These are phyloP conservation scores for Eulemur macaco DNA, from an alignment of 2,113 vertebrate genomes.

Conservation along the genomic window DNA sequence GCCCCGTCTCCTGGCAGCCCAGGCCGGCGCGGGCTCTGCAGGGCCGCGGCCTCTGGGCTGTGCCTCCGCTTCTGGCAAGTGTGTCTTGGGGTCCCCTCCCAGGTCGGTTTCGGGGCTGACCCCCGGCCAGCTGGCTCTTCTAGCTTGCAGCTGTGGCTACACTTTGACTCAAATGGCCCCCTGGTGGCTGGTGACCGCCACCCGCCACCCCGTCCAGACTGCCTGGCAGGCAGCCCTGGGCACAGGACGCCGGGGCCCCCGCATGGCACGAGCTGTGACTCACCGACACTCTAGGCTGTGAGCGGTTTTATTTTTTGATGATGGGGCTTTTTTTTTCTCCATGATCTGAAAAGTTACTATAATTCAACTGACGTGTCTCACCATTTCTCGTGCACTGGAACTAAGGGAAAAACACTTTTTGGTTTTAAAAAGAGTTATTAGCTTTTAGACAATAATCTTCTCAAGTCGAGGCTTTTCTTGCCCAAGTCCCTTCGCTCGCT, in stretches of 20 bases:
- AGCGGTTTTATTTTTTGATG: accelerated
- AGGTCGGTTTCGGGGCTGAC: neutral
- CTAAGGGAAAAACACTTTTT: neutral
- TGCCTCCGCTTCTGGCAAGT: neutral
- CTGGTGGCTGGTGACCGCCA: accelerated
- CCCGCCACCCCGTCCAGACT: accelerated
- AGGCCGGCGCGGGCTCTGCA: accelerated
- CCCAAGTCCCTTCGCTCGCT: neutral
- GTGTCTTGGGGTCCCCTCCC: neutral
- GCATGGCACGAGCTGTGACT: neutral
- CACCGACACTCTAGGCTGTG: neutral
- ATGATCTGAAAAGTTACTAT: neutral
- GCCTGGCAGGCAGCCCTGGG: neutral
- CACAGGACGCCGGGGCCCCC: too few species aligned
- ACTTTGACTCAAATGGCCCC: neutral
- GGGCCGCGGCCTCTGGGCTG: accelerated
- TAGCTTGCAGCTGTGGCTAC: accelerated
- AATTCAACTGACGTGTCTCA: neutral
- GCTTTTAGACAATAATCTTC: neutral
- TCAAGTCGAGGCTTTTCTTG: neutral
- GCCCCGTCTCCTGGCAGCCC: neutral
- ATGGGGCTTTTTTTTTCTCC: neutral
- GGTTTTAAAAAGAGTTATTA: neutral
- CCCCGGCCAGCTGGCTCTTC: neutral
- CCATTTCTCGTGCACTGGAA: neutral